Base-by-base conservation (phyloP, 1,140 invertebrate genomes). In the Drosophila arawakana region DNA sequence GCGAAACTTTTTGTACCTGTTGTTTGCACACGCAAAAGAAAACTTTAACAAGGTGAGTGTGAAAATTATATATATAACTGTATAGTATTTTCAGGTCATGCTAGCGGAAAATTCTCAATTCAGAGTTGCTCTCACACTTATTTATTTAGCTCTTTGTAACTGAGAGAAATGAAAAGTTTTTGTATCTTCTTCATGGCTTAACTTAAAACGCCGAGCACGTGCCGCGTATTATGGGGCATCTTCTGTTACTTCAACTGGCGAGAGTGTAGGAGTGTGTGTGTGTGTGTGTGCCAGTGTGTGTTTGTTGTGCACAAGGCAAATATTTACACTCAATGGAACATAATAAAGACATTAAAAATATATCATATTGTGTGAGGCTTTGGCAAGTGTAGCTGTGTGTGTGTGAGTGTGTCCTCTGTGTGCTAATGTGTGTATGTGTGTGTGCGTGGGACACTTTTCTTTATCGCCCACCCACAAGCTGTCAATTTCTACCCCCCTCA, bases 341-440 rank as follows among this genome's bases (percentile, higher is more conserved):
- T 88, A 88, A 88, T 88, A 88, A 88, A 88, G 84, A 84, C 84
- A 88, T 88, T 89, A 88, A 86, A 86, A 81, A 89, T 89, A 88
- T 88, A 89, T 89, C 82, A 74, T 83, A 78, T 77, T 89, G 61
- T 83, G 50, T 70, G 82, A 67, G 52, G 49, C 54, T 57, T 54
- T 46, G 71, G 71, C 63, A 54, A 60, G 71, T 44, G 37, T 57
- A 41, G n/a, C 43, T 35, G 10, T 18, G 35, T 43, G 34, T 43
- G 13, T 62, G 49, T 5, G 25, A 5, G 25, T 30, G 25, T 30
- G 25, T 30, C 4, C 25, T 6, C 25, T 30, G 25, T 4, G 6
- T 15, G 15, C 15, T 15, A 1, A n/a, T n/a, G 15, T 21, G 18
- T 35, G n/a, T 15, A 2, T 46, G 3, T 59, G 4, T 15, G 18